phyloP scores from a whole-genome alignment of 2,888 invertebrate species.

The Drosophila pseudotakahashii region DNA sequence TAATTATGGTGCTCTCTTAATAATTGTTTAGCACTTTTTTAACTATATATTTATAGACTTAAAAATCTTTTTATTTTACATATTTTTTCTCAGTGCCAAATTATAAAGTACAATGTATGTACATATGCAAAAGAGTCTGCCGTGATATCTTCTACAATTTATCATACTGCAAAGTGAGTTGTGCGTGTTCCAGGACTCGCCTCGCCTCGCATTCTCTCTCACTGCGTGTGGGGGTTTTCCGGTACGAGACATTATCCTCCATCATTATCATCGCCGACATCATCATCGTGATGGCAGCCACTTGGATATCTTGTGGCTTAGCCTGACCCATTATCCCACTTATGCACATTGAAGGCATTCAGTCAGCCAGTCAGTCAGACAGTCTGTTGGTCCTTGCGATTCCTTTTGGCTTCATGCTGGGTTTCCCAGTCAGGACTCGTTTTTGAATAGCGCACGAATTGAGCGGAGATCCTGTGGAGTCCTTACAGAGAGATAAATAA shows the following conservation, averaged over 20 bases:
- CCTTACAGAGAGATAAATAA: constrained; percentile 8
- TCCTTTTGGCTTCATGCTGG: constrained; percentile 60
- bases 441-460: constrained; percentile 69
- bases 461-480: constrained; percentile 45
- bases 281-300: constrained; percentile 55
- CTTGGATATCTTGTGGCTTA: constrained; percentile 74
- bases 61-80: too few species aligned
- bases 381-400: constrained; percentile 30
- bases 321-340: constrained; percentile 78
- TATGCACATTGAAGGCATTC: constrained; percentile 78
- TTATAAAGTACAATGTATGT: constrained; percentile 42
- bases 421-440: constrained; percentile 44
- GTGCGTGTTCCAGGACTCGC: constrained; percentile 33
- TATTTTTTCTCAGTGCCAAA: constrained; percentile 18
- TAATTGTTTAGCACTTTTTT: too few species aligned
- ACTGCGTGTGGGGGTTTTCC: constrained; percentile 63
- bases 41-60: too few species aligned
- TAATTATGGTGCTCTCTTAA: too few species aligned
- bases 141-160: constrained; percentile 73
- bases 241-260: constrained; percentile 45
- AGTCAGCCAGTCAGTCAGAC: constrained; percentile 53
- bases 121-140: constrained; percentile 61
- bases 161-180: constrained; percentile 64
- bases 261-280: constrained; percentile 34
- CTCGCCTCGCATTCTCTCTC: background rate